Base-by-base conservation (phyloP, 1,140 invertebrate genomes). In the Yoshiicerus persimilis region DNA sequence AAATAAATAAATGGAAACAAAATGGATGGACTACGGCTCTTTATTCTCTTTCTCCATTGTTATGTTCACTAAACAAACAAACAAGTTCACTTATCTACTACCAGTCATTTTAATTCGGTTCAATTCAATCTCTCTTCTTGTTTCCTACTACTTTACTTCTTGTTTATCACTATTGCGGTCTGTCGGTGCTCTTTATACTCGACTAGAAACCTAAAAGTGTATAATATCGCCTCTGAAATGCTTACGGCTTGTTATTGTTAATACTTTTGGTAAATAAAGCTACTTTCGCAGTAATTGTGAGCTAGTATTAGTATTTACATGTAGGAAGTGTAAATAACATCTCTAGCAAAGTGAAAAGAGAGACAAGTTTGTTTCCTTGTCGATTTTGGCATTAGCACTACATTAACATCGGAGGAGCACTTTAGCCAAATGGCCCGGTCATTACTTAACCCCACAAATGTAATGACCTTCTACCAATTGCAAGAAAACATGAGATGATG, bases 391-490 rank as follows among this genome's bases (percentile, higher is more conserved):
- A 80, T 80, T 80, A 80, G 75, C 34, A 80, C 34, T 80, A 80
- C 75, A 80, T 80, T 80, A 80, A 80, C 34, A 80, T 80, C 75
- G 32, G 75, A 80, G 75, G 75, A 80, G 75, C 75, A 80, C 75
- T 80, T 80, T n/a, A 20, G 30, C 75, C 75, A 80, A 80, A 80
- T 80, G 75, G 75, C n/a, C 32, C 27, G 75, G 75, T 80, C 75
- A 80, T 80, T 80, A 80, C 75, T 80, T 80, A 80, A 80, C 30
- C 75, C 75, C 75, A 80, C 75, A 80, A 80, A 80, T 80, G 75
- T 80, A 80, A 80, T 80, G 75, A 80, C 75, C 32, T 80, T n/a
- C 75, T 38, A 23, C 75, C 75, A 80, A 80, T 80, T 80, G 75
- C 75, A 34, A 80, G 75, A 80, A 30, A 80, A 80, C 75, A 80